Evolutionary conservation across 2,113 vertebrate genomes (phyloP), one percentile per base, ranked within the genome.

Genomic region (Myotis davidii): DNA sequence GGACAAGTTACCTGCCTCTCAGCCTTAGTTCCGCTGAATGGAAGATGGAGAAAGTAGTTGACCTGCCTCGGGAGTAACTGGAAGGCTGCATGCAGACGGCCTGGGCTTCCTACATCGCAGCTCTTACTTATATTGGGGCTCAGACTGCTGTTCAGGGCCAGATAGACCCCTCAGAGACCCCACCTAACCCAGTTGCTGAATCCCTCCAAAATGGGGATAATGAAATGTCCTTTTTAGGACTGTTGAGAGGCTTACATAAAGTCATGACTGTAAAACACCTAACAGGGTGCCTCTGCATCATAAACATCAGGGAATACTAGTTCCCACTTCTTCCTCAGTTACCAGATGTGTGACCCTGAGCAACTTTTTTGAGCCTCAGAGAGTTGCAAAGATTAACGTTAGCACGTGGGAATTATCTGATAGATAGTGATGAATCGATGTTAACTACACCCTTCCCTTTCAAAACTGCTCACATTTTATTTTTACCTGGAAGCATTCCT

Each of bases 401-500:
- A 67, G 54, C 16, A 50, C 37, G 23, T 91, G 17, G 85, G 85
- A 76, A 83, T 82, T 70, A 64, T 61, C 21, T 21, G 42, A 50
- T 27, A 81, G 69, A 37, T 6, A 42, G 69, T 34, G 17, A 18
- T n/a, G 17, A 83, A 56, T 39, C 17, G 34, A 86, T 79, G n/a
- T 70, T 64, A 72, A 82, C 85, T 61, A 70, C 20, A 32, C 74
- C 32, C 73, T 64, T 89, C 56, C 72, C 37, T 91, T 73, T 90
- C 7, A 20, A 67, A 90, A 84, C 37, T 64, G 64, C 42, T 78
- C 39, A 81, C 37, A 78, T 89, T 45, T 88, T 67, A 34, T 72
- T 85, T 82, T 45, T 79, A 81, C 42, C 52, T 65, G 59, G 56
- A 96, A 93, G 61, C 27, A n/a, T 85, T 83, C 56, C 65, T 48